These are phyloP conservation scores for Enoplosus armatus DNA, from an alignment of 2,797 vertebrate species.

Conservation along the genomic window DNA sequence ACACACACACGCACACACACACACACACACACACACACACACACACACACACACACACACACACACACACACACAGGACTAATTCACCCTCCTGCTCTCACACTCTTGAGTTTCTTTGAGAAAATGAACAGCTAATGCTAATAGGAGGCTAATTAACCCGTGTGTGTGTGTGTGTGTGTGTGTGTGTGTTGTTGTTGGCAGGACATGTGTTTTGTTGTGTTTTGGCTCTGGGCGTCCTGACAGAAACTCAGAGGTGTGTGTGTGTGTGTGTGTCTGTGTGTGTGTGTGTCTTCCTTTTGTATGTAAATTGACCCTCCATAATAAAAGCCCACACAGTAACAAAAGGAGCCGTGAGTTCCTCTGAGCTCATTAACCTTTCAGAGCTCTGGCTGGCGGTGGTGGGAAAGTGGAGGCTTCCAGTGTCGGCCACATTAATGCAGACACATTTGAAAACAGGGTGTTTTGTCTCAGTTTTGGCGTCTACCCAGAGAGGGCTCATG, in stretches of 20 bases:
- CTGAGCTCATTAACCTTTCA: slow-evolving; percentile 41
- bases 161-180: neutral
- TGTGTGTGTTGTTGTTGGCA: neutral
- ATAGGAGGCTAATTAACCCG: slow-evolving; percentile 29
- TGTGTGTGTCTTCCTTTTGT: slow-evolving; percentile 25
- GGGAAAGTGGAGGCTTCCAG: slow-evolving; percentile 18
- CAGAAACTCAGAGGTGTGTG: slow-evolving; percentile 13
- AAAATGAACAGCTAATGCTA: slow-evolving; percentile 46
- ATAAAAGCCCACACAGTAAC: slow-evolving; percentile 38
- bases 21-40: slow-evolving; percentile 24
- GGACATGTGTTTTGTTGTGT: neutral
- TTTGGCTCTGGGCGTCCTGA: neutral
- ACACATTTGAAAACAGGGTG: neutral
- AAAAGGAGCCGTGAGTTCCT: slow-evolving; percentile 15
- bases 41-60: slow-evolving; percentile 29
- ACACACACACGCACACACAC: slow-evolving; percentile 19
- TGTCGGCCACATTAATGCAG: neutral
- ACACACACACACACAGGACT: slow-evolving; percentile 5
- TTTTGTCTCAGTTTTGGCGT: neutral
- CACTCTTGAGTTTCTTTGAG: slow-evolving; percentile 24
- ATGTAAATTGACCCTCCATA: slow-evolving; percentile 45
- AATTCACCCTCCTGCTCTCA: slow-evolving; percentile 18
- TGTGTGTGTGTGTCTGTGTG: neutral
- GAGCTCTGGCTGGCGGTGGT: neutral
- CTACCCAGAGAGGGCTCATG: too few species aligned